Base-by-base conservation (phyloP, 2,113 vertebrate species). In the Lates calcarifer region DNA sequence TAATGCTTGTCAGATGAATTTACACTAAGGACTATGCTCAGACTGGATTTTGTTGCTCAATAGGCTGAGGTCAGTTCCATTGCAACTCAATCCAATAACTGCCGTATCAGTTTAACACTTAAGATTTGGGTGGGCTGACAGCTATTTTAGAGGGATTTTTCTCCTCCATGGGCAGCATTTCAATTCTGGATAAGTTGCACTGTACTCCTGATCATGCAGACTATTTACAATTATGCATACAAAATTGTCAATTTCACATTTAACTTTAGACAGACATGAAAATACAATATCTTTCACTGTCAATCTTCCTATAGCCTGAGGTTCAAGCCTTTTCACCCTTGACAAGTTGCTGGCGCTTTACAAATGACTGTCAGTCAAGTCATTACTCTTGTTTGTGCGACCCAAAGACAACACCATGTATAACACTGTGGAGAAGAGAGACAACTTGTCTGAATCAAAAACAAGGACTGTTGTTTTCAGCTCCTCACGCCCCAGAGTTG, bases 311-410 rank as follows among this genome's bases (percentile, higher is more conserved):
- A 10, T 74, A 84, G 84, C 81, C 51, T 5, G 69, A 63, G 81
- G 84, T 80, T 73, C 66, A 77, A 78, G 81, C 56, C 87, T 83
- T 83, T 76, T 89, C 83, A 88, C 80, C 71, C 88, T 18, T 73
- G 89, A 87, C 84, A 90, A 86, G 74, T 83, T 79, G 75, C 68
- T 75, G 73, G 77, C 55, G 56, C 84, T 89, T 93, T 89, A 90
- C 83, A 92, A 90, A 92, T 91, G 92, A 88, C 88, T 89, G 74
- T 78, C 86, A 82, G 76, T 88, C 75, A 83, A 79, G 84, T 88
- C 90, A 89, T 92, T 90, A 83, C 79, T 91, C 82, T 62, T 31
- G 68, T 76, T 86, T 78, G 55, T 75, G 85, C 63, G 55, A 85
- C 83, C 79, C 55, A 82, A 87, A 87, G 88, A 91, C 88, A 90